Conservation (phyloP, 2,888 invertebrate genomes). For the Platycnemis pennipes region DNA sequence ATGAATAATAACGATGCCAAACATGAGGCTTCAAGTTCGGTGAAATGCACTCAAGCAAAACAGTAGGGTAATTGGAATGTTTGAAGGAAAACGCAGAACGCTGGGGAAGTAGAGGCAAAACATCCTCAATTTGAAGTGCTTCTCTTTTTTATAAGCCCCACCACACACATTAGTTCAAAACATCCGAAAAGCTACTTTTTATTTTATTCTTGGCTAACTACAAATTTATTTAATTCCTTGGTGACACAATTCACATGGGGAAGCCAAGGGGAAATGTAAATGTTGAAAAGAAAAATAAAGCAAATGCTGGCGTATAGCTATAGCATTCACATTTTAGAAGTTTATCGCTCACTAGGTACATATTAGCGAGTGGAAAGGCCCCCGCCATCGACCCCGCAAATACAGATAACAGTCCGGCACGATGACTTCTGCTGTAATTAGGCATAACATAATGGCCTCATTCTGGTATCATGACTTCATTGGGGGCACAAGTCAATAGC, state of each 20-base stretch:
- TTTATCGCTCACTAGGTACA: no score
- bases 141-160: no score
- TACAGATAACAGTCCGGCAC: not conserved
- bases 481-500: not conserved
- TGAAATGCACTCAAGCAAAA: not conserved
- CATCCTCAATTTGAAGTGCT: not conserved
- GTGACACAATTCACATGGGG: no score
- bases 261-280: no score
- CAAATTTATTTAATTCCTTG: no score
- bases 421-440: not conserved
- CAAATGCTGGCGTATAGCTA: no score
- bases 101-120: not conserved
- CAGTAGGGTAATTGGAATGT: not conserved
- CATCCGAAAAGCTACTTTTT: no score
- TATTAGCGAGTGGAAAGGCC: no score
- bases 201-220: no score
- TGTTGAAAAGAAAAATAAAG: no score
- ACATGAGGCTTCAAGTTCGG: not conserved
- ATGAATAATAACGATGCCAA: not conserved
- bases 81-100: not conserved
- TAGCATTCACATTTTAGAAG: no score
- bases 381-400: not conserved
- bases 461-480: not conserved
- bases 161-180: no score
- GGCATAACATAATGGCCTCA: not conserved